Evolutionary conservation across 2,113 vertebrate genomes (phyloP), one percentile per base, ranked within the genome.

Genomic region (Bubo scandiacus): DNA sequence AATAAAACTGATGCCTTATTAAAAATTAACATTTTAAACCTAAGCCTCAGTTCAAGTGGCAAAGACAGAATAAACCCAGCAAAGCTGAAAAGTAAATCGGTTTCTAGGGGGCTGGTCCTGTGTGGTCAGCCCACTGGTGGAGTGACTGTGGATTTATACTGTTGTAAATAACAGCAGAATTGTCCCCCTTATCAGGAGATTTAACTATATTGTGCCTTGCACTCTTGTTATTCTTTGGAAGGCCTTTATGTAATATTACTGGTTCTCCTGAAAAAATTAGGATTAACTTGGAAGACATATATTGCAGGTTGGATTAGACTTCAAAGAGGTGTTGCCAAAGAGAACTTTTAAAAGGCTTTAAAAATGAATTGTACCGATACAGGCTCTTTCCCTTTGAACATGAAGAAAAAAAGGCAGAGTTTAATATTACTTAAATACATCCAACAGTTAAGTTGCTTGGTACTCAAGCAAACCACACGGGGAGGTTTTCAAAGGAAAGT

Each of bases 301-400:
- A 91, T 70, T 95, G 94, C 81, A 87, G 79, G 92, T 88, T 90
- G 95, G 94, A 97, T 97, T 97, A 96, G 91, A 91, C 95, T 95
- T 97, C 96, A 97, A 97, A 97, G 96, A 78, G 49, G 49, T 85
- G 89, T 88, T 97, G 96, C 84, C 86, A 85, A 92, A 96, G 83
- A 94, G 92, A 91, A 88, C 62, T 94, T 95, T 95, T 95, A 82
- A 96, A 96, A 90, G 89, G 89, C 94, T 96, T 97, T 97, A 26
- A 89, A 94, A 96, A 85, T 54, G 45, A 72, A 52, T 81, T 40
- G 6, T 68, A 70, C 55, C 4, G 0, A 95, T 80, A 66, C 23
- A 82, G 54, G 9, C 83, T 86, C 68, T 52, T 79, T 91, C 17
- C 80, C 96, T 95, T 95, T 95, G 95, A 95, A 95, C 92, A 61